phyloP scores from a whole-genome alignment of 2,888 invertebrate genomes.

The Caenorhabditis wallacei region DNA sequence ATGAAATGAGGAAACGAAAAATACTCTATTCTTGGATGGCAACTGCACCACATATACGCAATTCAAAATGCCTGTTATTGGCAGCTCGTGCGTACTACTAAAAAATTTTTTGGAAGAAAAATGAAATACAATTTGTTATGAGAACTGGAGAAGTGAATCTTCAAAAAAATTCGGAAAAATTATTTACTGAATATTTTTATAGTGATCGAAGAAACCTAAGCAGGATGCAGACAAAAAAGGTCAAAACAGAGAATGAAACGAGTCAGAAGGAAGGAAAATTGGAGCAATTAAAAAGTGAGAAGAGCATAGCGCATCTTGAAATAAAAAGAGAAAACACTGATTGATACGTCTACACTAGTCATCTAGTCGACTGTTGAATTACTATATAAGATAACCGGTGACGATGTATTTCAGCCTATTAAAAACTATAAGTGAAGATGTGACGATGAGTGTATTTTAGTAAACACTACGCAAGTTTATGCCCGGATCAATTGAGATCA shows the following conservation, averaged over 20 bases:
- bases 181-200: conserved; percentile 2
- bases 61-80: conserved; percentile 39
- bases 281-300: conserved; percentile 48
- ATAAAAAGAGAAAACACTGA: background rate
- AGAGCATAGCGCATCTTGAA: background rate
- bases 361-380: too few species aligned
- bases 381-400: too few species aligned
- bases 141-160: background rate
- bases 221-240: conserved; percentile 36
- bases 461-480: conserved; percentile 14
- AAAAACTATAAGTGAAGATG: background rate
- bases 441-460: conserved; percentile 7
- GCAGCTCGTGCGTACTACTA: conserved; percentile 37
- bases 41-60: conserved; percentile 48
- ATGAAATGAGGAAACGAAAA: conserved; percentile 29
- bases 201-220: background rate
- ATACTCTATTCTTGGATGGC: conserved; percentile 27
- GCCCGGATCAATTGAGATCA: conserved; percentile 16
- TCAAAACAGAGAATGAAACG: conserved; percentile 31
- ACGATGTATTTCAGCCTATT: too few species aligned
- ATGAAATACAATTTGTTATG: conserved; percentile 11
- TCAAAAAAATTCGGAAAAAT: background rate
- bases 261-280: conserved; percentile 12
- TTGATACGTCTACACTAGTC: too few species aligned
- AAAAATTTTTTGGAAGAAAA: conserved; percentile 11